A percentile compares a stretch with the other conserved stretches of the same genome.
phyloP scores from a whole-genome alignment of 2,888 invertebrate species.

The Pyrrhosoma nymphula region DNA sequence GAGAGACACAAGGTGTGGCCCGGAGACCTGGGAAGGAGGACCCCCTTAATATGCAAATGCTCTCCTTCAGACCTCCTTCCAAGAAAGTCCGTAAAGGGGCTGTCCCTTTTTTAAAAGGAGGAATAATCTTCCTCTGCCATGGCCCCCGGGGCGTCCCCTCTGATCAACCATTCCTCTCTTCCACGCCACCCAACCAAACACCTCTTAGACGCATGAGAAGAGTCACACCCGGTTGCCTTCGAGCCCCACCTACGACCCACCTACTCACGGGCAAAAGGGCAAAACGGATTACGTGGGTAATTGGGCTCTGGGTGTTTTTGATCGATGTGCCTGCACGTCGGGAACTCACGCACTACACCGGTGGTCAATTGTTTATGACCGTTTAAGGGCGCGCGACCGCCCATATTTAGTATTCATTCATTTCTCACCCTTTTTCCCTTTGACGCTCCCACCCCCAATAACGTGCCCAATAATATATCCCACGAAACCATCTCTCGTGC shows the following conservation, averaged over 20 bases:
- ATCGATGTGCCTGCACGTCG: background rate
- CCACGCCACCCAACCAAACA: background rate
- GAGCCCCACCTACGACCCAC: background rate
- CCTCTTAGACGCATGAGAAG: background rate
- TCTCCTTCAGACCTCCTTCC: background rate
- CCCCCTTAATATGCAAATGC: constrained; percentile 3
- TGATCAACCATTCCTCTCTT: background rate
- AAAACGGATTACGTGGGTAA: background rate
- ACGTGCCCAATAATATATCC: background rate
- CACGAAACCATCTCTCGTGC: background rate
- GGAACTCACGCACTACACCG: background rate
- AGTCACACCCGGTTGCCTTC: background rate
- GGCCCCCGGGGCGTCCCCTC: background rate
- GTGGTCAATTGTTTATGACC: constrained; percentile 4
- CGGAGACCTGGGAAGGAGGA: background rate
- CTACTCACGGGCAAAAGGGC: background rate
- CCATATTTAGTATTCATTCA: constrained; percentile 23
- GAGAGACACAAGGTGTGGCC: background rate
- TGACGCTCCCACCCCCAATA: background rate
- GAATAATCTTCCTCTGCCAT: background rate
- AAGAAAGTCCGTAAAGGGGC: background rate
- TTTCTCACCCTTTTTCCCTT: background rate
- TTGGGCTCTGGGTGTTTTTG: background rate
- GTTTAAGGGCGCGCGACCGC: background rate
- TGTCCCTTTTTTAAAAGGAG: background rate